phyloP scores from a whole-genome alignment of 2,888 invertebrate genomes.

The Lordiphosa fenestrarum region DNA sequence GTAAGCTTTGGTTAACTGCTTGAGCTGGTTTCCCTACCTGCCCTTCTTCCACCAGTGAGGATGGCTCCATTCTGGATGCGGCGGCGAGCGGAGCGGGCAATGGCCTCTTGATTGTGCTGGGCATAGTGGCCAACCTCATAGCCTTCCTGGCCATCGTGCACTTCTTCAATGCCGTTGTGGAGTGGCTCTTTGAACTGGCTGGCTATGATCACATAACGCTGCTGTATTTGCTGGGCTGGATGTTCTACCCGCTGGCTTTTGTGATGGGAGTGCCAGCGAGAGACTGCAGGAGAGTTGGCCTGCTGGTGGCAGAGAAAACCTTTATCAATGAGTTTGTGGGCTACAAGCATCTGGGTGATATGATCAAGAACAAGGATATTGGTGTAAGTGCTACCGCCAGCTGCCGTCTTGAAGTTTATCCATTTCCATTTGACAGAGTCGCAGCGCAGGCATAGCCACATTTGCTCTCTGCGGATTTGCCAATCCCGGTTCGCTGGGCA shows the following conservation, averaged over 20 bases:
- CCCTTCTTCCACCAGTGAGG: conserved; percentile 82
- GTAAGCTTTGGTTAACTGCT: conserved; percentile 80
- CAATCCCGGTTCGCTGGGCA: conserved; percentile 91
- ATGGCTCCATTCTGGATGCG: conserved; percentile 91
- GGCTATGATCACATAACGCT: conserved; percentile 25
- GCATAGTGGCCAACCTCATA: conserved; percentile 85
- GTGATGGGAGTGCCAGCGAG: conserved; percentile 77
- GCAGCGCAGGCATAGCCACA: conserved; percentile 90
- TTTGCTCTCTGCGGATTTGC: conserved; percentile 94
- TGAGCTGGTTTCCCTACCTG: conserved; percentile 14
- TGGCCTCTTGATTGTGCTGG: conserved; percentile 88
- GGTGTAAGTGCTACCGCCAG: conserved; percentile 18
- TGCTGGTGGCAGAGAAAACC: conserved; percentile 92
- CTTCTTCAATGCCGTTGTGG: conserved; percentile 35
- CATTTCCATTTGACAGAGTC: conserved; percentile 80
- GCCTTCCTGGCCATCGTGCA: conserved; percentile 40
- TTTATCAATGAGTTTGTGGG: conserved; percentile 96
- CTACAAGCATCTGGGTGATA: conserved; percentile 86
- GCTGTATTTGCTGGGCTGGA: conserved; percentile 13
- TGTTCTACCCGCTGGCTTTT: conserved; percentile 35
- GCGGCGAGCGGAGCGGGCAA: conserved; percentile 91
- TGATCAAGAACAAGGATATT: conserved; percentile 78
- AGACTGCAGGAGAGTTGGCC: conserved; percentile 86
- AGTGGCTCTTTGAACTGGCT: conserved; percentile 40
- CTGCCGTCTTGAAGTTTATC: neutral